These are phyloP conservation scores for Gisinianus flammeolus DNA, from an alignment of 2,888 invertebrate species.

Conservation along the genomic window DNA sequence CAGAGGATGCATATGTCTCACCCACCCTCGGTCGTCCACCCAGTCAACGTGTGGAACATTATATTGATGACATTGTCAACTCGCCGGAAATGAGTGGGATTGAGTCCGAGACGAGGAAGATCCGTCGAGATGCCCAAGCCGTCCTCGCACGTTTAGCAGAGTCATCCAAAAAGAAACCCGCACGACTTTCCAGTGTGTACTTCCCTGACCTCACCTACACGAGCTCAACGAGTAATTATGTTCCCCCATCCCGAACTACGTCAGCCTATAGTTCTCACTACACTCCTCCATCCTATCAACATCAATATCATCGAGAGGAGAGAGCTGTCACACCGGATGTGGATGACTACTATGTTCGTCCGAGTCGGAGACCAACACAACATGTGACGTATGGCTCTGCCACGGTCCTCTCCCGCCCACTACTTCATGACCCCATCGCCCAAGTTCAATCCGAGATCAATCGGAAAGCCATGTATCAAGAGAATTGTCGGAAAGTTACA, in stretches of 20 bases:
- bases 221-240: conserved; percentile 24
- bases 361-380: not conserved
- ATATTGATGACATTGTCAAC: conserved; percentile 27
- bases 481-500: conserved; percentile 33
- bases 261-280: not conserved
- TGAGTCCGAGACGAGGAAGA: conserved; percentile 28
- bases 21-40: conserved; percentile 12
- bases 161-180: conserved; percentile 34
- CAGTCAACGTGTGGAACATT: conserved; percentile 18
- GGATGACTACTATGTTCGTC: not conserved
- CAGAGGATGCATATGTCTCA: conserved; percentile 7
- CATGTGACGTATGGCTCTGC: not conserved
- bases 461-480: conserved; percentile 30
- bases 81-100: conserved; percentile 38
- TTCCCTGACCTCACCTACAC: conserved; percentile 38
- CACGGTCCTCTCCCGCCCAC: not conserved
- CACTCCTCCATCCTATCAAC: not conserved
- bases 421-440: conserved; percentile 29
- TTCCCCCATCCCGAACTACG: not conserved
- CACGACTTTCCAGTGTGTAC: conserved; percentile 35
- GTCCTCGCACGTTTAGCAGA: conserved; percentile 30
- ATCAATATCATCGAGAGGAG: not conserved
- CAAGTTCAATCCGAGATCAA: conserved; percentile 38
- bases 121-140: conserved; percentile 32
- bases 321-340: not conserved